Base-by-base conservation (phyloP, 2,797 vertebrate species). In the Sebastes trivittatus region DNA sequence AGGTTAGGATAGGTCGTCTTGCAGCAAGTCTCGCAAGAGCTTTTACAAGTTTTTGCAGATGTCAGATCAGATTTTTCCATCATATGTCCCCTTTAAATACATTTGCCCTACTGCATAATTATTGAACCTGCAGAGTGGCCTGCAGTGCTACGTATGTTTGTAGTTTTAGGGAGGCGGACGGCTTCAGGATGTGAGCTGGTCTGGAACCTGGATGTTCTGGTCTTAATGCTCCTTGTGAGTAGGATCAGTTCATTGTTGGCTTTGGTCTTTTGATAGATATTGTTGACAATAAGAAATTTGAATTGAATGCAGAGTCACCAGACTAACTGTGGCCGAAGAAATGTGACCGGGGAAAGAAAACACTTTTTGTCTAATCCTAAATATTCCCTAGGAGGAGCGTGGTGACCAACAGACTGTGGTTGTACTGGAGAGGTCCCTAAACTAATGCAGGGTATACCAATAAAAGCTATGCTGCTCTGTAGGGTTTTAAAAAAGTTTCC, bases 401-500 rank as follows among this genome's bases (percentile, higher is more conserved):
- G 30, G 72, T 73, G 63, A 66, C 62, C 68, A 7, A 18, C 20
- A 64, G 67, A 6, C 63, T 75, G 63, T n/a, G 54, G 52, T 56
- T 74, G 4, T 11, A 8, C 42, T 11, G 34, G 29, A 7, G 68
- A 68, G 76, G 49, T 58, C 56, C n/a, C 38, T 25, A 30, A 85
- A 83, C 11, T 6, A 74, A 84, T 70, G 61, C 72, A 67, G 34
- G 61, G 32, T 46, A 42, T 16, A 11, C 52, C 78, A 54, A 81
- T 62, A 64, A 30, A 82, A 88, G 74, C 69, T 77, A 60, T 54
- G 22, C 67, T 30, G 18, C 77, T 71, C 74, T 75, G 73, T 58
- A 64, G 75, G 13, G 61, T 75, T 84, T 30, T 6, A 80, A 87
- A 87, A 87, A 88, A 69, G 67, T 78, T 89, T 86, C 75, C 82